Base-by-base conservation (phyloP, 1,140 invertebrate species). In the Glomeris maerens region DNA sequence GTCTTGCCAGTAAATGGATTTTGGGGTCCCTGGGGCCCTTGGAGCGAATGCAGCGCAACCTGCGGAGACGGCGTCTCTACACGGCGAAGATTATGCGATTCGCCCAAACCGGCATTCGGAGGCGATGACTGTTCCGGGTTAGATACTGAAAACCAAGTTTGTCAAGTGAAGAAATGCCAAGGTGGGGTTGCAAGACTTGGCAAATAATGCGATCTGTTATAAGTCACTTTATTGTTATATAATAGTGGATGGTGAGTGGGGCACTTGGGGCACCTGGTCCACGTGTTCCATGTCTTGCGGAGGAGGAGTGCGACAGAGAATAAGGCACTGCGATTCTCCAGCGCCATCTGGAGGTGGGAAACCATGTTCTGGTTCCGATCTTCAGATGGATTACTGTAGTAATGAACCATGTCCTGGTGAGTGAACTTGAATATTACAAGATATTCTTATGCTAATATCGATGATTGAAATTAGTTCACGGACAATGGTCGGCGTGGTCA, bases 191-290 rank as follows among this genome's bases (percentile, higher is more conserved):
- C 20, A 2, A 26, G 44, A 13, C 49, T 52, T 40, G 28, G 29
- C 13, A 49, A 49, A 1, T 17, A 21, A 10, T 13, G 7, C 41
- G 23, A 44, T 7, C 17, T 51, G 21, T 3, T n/a, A 1, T 2
- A 50, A 48, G 17, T 13, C 2, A 7, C 42, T 49, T 49, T 10
- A 45, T 14, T 46, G 20, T 22, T 22, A n/a, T 21, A 14, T 20
- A 2, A 45, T 46, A 38, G 53, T 59, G 27, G 56, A 62, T 56
- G 67, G 67, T n/a, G 58, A 64, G 5, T 64, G 66, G 59, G 62
- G 64, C n/a, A 54, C 62, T 27, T 71, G 69, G 69, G 59, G 61
- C 20, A 47, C 57, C 3, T 71, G 67, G 64, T 58, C 63, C 25
- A 45, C 57, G 3, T 71, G 68, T 53, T 60, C 57, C 36, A 45